Conservation (phyloP, 2,888 invertebrate genomes). For the Lysandra coridon region DNA sequence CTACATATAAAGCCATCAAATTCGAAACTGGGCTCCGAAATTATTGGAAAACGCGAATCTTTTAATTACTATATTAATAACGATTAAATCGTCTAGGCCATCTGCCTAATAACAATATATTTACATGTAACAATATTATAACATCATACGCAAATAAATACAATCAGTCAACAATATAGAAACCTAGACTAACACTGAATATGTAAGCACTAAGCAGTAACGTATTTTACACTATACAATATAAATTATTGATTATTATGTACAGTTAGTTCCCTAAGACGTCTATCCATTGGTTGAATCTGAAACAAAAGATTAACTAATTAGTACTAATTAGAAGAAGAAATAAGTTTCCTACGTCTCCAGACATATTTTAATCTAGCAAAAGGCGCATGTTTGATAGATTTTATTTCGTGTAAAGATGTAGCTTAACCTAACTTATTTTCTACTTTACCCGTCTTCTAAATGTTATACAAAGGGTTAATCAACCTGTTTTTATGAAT, state of each 20-base stretch:
- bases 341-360: no score
- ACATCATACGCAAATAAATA: neutral
- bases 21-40: slow-evolving; percentile 72
- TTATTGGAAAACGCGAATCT: slow-evolving; percentile 54
- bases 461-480: no score
- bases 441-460: no score
- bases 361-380: no score
- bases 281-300: neutral
- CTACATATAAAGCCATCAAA: slow-evolving; percentile 40
- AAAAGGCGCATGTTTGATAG: no score
- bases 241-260: neutral
- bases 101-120: slow-evolving; percentile 9
- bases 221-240: neutral
- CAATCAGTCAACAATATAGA: neutral
- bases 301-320: neutral
- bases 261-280: neutral
- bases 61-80: neutral
- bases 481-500: no score
- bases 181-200: neutral
- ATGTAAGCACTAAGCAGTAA: neutral
- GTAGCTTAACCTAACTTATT: no score
- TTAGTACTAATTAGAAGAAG: no score
- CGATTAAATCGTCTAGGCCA: neutral
- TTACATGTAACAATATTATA: neutral
- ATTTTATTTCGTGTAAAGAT: no score